These are phyloP conservation scores for Ophion obscuratus DNA, from an alignment of 2,888 invertebrate genomes.

Conservation along the genomic window DNA sequence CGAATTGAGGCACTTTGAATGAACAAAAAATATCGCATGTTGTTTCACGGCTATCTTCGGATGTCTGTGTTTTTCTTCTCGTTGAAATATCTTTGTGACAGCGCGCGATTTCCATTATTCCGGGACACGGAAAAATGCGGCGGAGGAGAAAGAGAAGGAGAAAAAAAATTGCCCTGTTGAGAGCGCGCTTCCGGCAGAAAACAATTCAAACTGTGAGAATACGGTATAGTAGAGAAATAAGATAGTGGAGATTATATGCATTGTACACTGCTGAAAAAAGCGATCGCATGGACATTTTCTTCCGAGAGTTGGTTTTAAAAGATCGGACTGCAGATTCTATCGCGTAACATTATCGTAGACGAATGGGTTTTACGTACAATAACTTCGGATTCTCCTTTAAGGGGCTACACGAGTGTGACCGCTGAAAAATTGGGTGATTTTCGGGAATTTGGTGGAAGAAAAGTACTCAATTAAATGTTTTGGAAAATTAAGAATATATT, in stretches of 20 bases:
- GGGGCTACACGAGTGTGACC: no score
- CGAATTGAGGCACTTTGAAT: background rate
- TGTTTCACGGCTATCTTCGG: slow-evolving; percentile 23
- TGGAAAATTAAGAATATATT: no score
- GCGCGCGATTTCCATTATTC: slow-evolving; percentile 1
- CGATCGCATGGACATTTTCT: background rate
- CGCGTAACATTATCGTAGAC: background rate
- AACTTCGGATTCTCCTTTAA: background rate
- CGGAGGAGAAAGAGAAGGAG: slow-evolving; percentile 26
- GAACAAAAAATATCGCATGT: slow-evolving; percentile 18
- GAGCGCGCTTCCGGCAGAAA: slow-evolving; percentile 23
- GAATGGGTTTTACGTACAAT: background rate
- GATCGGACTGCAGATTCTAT: background rate
- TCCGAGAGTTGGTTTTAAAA: background rate
- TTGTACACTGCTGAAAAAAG: background rate
- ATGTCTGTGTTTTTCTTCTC: background rate
- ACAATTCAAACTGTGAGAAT: slow-evolving; percentile 45
- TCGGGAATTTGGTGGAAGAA: no score
- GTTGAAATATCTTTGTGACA: slow-evolving; percentile 9
- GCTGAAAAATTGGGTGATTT: no score
- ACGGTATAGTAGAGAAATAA: slow-evolving; percentile 48
- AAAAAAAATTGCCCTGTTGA: slow-evolving; percentile 14
- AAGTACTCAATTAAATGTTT: no score
- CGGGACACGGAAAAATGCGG: slow-evolving; percentile 15
- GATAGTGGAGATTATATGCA: background rate